These are phyloP conservation scores for Neosilurus hyrtlii DNA, from an alignment of 2,797 vertebrate genomes.

Conservation along the genomic window DNA sequence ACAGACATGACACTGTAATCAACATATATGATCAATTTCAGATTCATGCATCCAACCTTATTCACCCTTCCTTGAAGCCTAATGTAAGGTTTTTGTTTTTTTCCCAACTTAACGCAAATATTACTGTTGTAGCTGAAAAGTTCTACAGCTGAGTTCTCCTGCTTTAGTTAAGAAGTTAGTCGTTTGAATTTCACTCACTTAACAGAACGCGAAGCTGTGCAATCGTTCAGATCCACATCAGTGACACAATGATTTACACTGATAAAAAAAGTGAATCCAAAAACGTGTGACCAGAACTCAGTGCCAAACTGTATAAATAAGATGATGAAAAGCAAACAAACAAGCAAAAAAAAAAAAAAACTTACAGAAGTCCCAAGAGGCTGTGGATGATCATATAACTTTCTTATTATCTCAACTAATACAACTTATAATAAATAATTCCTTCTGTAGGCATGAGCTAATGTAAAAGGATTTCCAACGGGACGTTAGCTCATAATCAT, in stretches of 20 bases:
- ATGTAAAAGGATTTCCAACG: neutral
- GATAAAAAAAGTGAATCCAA: constrained; percentile 8
- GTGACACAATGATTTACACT: constrained; percentile 21
- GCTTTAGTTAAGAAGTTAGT: constrained; percentile 30
- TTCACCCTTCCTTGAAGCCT: constrained; percentile 36
- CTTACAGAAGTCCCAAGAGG: neutral
- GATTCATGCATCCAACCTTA: constrained; percentile 77
- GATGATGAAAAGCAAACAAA: neutral
- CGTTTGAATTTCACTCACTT: constrained; percentile 45
- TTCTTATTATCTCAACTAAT: neutral
- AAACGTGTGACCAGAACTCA: constrained; percentile 39
- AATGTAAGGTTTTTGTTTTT: constrained; percentile 10
- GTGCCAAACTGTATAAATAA: constrained; percentile 40
- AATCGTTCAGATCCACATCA: constrained; percentile 26
- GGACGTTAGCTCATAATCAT: neutral
- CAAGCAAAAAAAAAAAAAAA: neutral
- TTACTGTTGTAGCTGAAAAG: too few species aligned
- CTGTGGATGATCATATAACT: neutral
- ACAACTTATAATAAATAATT: neutral
- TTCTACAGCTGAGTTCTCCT: constrained; percentile 3
- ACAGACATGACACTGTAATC: constrained; percentile 77
- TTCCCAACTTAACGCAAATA: neutral
- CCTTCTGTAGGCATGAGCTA: neutral
- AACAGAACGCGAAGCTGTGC: constrained; percentile 42
- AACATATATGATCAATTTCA: constrained; percentile 83